phyloP scores from a whole-genome alignment of 2,113 vertebrate species.

The Steatornis caripensis region DNA sequence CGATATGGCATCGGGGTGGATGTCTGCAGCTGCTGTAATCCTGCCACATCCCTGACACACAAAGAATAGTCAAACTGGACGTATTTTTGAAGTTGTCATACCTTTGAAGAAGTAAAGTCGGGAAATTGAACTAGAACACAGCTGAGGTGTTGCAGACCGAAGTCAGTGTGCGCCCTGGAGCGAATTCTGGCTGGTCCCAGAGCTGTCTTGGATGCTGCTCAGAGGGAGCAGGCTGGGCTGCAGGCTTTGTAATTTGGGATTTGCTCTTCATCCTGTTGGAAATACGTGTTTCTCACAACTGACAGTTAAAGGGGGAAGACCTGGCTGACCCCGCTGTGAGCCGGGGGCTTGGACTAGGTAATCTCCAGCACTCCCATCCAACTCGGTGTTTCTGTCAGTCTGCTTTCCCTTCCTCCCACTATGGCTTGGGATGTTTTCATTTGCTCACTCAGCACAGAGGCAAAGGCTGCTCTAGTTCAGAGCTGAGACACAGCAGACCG shows the following conservation, averaged over 20 bases:
- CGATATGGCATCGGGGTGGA: fast-evolving
- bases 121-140: not conserved
- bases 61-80: not conserved
- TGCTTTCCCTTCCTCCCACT: not conserved
- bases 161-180: not conserved
- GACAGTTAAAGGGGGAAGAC: not conserved
- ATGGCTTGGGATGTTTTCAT: fast-evolving
- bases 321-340: not conserved
- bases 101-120: not conserved
- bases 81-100: not conserved
- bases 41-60: not conserved
- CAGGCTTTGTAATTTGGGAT: not conserved
- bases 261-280: not conserved
- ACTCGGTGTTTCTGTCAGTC: not conserved
- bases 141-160: not conserved
- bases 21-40: not conserved
- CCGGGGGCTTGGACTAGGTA: not conserved
- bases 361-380: not conserved
- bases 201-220: not conserved
- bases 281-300: not conserved
- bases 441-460: not conserved
- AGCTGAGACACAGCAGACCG: not conserved
- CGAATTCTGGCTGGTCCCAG: not conserved
- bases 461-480: not conserved
- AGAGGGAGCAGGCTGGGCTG: not conserved